Conservation (phyloP, 2,113 vertebrate genomes). For the Elephantulus edwardii region DNA sequence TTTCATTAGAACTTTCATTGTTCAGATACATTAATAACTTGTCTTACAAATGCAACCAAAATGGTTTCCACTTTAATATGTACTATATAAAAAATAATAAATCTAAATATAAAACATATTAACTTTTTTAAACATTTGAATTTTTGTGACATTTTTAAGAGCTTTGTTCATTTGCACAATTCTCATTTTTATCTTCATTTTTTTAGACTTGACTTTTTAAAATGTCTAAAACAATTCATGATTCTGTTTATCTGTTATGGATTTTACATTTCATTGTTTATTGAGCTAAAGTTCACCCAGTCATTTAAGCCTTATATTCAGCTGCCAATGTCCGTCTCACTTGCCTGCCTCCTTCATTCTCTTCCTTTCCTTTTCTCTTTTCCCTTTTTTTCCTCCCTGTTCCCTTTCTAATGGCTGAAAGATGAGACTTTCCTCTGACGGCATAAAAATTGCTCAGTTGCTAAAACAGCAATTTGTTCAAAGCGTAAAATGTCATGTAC, state of each 20-base stretch:
- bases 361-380: neutral
- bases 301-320: neutral
- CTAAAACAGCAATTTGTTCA: slow-evolving; percentile 5
- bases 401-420: neutral
- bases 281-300: neutral
- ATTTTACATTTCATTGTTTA: neutral
- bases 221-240: neutral
- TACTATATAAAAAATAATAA: neutral
- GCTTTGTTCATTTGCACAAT: neutral
- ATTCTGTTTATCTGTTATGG: neutral
- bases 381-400: neutral
- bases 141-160: slow-evolving; percentile 19
- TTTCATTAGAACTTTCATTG: neutral
- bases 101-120: neutral
- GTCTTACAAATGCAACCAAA: neutral
- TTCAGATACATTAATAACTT: neutral
- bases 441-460: neutral
- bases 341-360: neutral
- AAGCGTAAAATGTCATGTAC: neutral
- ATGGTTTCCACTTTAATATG: slow-evolving; percentile 12
- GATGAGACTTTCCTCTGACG: neutral
- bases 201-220: neutral
- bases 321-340: neutral
- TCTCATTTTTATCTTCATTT: neutral
- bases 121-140: slow-evolving; percentile 31